A percentile compares a stretch with the other conserved stretches of the same genome.
phyloP scores from a whole-genome alignment of 2,113 vertebrate genomes.

The Oreotrochilus melanogaster region DNA sequence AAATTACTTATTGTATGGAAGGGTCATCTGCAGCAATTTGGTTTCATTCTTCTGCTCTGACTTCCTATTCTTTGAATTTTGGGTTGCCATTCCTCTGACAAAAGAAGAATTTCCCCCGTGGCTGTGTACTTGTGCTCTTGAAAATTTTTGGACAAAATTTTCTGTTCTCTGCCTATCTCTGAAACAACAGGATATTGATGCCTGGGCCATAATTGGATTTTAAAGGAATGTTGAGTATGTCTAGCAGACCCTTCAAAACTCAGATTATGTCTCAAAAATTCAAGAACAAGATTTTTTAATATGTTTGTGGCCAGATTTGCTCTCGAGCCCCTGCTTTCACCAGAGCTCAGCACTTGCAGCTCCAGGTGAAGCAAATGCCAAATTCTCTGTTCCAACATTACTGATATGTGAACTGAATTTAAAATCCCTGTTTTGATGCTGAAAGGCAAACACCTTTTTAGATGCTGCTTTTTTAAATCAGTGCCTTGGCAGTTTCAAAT shows the following conservation, averaged over 20 bases:
- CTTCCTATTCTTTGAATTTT: not conserved
- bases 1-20: not conserved
- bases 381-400: not conserved
- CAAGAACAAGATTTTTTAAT: not conserved
- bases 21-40: not conserved
- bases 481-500: not conserved
- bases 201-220: not conserved
- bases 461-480: not conserved
- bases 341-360: not conserved
- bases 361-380: conserved; percentile 45
- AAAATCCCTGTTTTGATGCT: conserved; percentile 21
- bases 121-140: accelerated
- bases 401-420: conserved; percentile 33
- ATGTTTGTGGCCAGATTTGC: not conserved
- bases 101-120: not conserved
- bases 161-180: not conserved
- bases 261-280: not conserved
- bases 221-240: not conserved
- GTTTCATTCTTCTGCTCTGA: not conserved
- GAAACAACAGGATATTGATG: not conserved
- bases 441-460: conserved; percentile 6
- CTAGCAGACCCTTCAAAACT: not conserved
- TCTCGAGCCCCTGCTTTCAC: not conserved
- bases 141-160: not conserved
- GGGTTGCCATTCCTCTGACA: not conserved